phyloP scores from a whole-genome alignment of 2,797 vertebrate species.

The Pangasius mekongensis region DNA sequence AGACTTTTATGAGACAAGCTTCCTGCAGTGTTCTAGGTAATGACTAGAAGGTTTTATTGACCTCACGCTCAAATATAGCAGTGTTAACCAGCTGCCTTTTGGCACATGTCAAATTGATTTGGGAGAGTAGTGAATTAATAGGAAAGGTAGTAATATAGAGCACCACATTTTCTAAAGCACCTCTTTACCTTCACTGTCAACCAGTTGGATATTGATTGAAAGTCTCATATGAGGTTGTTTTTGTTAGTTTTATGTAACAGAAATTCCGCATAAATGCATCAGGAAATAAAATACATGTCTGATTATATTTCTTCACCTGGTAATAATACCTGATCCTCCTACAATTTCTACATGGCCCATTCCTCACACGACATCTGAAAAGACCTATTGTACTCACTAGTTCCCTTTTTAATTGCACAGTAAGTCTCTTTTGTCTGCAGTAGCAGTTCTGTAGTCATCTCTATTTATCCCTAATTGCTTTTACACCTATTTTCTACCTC shows the following conservation, averaged over 20 bases:
- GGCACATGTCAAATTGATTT: slow-evolving; percentile 17
- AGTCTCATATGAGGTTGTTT: slow-evolving; percentile 3
- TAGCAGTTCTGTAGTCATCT: not conserved
- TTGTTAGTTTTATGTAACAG: not conserved
- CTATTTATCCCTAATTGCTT: not conserved
- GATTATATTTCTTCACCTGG: not conserved
- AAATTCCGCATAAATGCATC: not conserved
- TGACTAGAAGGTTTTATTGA: slow-evolving; percentile 6
- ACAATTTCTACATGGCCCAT: not conserved
- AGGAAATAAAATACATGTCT: not conserved
- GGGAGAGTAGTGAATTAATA: not conserved
- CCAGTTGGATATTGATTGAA: not conserved
- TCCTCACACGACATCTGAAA: not conserved
- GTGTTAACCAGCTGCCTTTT: slow-evolving; percentile 5
- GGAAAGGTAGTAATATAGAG: not conserved
- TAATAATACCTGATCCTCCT: not conserved
- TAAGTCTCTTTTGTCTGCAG: not conserved
- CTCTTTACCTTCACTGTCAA: not conserved
- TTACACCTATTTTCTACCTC: not conserved
- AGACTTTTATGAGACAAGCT: not conserved
- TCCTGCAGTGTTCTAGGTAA: not conserved
- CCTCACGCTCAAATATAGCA: not conserved
- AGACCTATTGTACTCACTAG: not conserved
- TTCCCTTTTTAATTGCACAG: not conserved
- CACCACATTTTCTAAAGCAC: not conserved